phyloP scores from a whole-genome alignment of 1,140 invertebrate species.

The Scylla paramamosain region DNA sequence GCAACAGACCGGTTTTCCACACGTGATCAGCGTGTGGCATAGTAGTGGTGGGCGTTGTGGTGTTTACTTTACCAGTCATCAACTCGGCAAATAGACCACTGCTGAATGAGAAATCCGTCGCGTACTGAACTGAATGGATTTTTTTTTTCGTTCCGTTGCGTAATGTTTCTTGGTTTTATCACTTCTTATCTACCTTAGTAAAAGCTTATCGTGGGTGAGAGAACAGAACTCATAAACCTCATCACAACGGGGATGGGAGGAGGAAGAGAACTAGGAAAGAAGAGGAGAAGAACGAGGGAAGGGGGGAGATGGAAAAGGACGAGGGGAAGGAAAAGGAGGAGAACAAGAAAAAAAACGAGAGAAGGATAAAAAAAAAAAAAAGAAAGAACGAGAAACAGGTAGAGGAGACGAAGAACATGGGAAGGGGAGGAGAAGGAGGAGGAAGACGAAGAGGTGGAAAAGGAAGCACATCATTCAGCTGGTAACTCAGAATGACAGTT shows the following conservation, averaged over 20 bases:
- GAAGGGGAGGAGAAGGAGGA: background rate
- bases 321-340: background rate
- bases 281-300: background rate
- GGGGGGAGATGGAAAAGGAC: background rate
- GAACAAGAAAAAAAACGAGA: background rate
- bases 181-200: too few species aligned
- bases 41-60: too few species aligned
- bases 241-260: background rate
- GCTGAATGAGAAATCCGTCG: too few species aligned
- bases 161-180: too few species aligned
- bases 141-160: too few species aligned
- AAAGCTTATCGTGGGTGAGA: too few species aligned
- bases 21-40: background rate
- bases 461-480: too few species aligned
- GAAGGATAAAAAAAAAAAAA: background rate
- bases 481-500: too few species aligned
- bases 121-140: too few species aligned
- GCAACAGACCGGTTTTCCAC: background rate
- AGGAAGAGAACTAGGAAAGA: background rate
- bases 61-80: too few species aligned
- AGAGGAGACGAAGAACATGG: background rate
- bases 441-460: constrained; percentile 5
- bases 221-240: too few species aligned
- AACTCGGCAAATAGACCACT: too few species aligned
- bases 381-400: background rate